A percentile compares a stretch with the other conserved stretches of the same genome.
phyloP scores from a whole-genome alignment of 2,797 vertebrate species.

The Mastacembelus armatus region DNA sequence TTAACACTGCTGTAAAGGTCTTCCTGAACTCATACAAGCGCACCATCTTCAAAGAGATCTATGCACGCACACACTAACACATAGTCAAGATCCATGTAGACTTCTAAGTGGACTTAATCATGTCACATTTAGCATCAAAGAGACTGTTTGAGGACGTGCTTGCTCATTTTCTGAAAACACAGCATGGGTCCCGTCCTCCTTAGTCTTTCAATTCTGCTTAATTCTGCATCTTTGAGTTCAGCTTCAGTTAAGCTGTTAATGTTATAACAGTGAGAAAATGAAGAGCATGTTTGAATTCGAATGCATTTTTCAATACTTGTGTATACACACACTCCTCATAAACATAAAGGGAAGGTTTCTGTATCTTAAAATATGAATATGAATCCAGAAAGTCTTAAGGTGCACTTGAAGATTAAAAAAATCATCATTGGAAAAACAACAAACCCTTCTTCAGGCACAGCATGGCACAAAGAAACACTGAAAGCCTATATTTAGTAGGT shows the following conservation, averaged over 20 bases:
- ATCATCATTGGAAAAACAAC: too few species aligned
- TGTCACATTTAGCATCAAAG: constrained; percentile 81
- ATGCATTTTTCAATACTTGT: constrained; percentile 7
- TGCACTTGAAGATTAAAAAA: too few species aligned
- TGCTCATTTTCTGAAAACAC: constrained; percentile 64
- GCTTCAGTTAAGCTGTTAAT: constrained; percentile 11
- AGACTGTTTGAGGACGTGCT: constrained; percentile 73
- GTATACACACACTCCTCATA: not conserved
- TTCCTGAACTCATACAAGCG: constrained; percentile 72
- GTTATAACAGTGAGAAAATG: constrained; percentile 15
- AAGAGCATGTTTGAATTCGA: constrained; percentile 12
- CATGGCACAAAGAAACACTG: too few species aligned
- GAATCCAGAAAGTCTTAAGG: too few species aligned
- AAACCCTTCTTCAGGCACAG: too few species aligned
- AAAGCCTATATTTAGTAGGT: too few species aligned
- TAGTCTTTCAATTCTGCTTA: constrained; percentile 53
- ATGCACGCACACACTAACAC: constrained; percentile 48
- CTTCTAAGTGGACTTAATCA: constrained; percentile 75
- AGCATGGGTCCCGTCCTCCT: constrained; percentile 57
- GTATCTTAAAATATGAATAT: constrained; percentile 1
- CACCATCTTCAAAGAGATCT: constrained; percentile 74
- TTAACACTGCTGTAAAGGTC: constrained; percentile 84
- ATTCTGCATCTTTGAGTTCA: constrained; percentile 47
- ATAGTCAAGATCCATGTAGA: constrained; percentile 49
- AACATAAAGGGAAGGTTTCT: constrained; percentile 13